Evolutionary conservation across 2,113 vertebrate genomes (phyloP).

Genomic region (Pontoporia blainvillei): DNA sequence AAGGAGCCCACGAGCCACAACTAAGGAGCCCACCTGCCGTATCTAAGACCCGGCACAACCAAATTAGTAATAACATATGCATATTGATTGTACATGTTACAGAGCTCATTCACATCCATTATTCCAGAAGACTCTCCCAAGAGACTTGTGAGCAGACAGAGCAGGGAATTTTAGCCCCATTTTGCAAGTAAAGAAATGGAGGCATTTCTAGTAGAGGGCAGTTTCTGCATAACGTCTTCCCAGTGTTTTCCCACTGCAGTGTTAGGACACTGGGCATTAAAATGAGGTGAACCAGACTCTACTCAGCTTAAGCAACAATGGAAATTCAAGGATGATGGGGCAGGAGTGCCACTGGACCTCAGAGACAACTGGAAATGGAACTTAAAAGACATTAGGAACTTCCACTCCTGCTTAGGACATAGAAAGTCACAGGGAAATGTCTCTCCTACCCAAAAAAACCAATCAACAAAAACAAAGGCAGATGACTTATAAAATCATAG

Average conservation of each 20-base stretch:
- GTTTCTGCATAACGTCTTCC: neutral
- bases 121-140: neutral
- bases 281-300: neutral
- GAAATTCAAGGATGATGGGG: neutral
- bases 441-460: neutral
- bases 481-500: neutral
- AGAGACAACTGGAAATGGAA: neutral
- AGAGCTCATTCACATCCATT: neutral
- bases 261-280: neutral
- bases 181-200: neutral
- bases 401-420: neutral
- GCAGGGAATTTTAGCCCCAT: neutral
- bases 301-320: neutral
- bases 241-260: neutral
- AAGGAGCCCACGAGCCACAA: no score
- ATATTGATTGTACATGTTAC: neutral
- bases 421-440: neutral
- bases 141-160: neutral
- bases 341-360: neutral
- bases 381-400: neutral
- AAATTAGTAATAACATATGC: neutral
- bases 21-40: no score
- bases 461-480: neutral
- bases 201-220: neutral
- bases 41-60: no score